Evolutionary conservation across 2,113 vertebrate species (phyloP), one percentile per base, ranked within the genome.

Genomic region (Xyliphius kryptos): DNA sequence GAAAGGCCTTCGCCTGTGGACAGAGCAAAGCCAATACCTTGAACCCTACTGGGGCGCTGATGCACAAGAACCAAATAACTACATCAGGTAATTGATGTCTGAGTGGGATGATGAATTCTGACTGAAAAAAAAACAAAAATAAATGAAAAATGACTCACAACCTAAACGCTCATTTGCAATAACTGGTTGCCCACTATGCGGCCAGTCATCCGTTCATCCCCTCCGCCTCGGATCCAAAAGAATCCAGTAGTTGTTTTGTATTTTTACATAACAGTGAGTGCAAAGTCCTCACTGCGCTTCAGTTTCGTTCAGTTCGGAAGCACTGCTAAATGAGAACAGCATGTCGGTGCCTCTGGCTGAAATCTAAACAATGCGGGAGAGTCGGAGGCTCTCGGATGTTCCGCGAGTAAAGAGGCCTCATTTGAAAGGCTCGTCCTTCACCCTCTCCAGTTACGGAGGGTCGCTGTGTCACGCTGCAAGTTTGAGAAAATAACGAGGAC

Each of bases 311-410:
- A 11, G 11, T 21, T 43, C 17, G 36, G 38, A 66, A 40, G 46
- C 36, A 14, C 49, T 38, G 36, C 26, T 49, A 56, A 50, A 57
- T 66, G 44, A 49, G 54, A 66, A 66, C 63, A 66, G 55, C 55
- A 49, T 57, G 53, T 57, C 38, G 16, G 49, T 47, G 47, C 26
- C 50, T 67, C 50, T 22, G 51, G 41, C 10, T 37, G 9, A 46
- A 55, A 46, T 36, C 40, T 54, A 55, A 64, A 54, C 51, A 36
- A 46, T 13, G 51, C 62, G 6, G 15, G 47, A 26, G 6, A 41
- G 17, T 11, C 11, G 20, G 40, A 19, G 14, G 20, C 19, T 22
- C 40, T 58, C 56, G 41, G 38, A 58, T 22, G 53, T 13, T 56
- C 19, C 17, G 19, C 15, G 22, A 16, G 20, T n/a, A 32, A 32